These are phyloP conservation scores for Pluvialis apricaria DNA, from an alignment of 2,113 vertebrate species.

Conservation along the genomic window DNA sequence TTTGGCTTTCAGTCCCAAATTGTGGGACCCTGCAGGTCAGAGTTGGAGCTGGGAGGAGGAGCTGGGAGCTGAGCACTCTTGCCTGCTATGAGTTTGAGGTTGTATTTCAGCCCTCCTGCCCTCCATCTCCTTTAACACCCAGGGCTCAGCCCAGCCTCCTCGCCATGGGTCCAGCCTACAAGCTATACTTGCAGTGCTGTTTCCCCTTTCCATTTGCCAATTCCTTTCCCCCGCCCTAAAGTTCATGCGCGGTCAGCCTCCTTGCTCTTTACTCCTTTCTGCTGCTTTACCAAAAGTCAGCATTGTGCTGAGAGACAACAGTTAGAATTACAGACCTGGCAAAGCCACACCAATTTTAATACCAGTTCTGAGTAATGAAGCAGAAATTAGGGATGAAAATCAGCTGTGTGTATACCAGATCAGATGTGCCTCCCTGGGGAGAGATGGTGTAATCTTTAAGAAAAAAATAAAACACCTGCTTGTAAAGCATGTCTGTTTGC, in stretches of 20 bases:
- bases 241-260: neutral
- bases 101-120: neutral
- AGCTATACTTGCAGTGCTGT: neutral
- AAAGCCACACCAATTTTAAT: neutral
- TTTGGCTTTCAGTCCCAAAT: neutral
- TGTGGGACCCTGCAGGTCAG: neutral
- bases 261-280: neutral
- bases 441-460: neutral
- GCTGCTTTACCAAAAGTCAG: neutral
- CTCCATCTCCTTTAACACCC: neutral
- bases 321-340: neutral
- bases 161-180: neutral
- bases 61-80: neutral
- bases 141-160: neutral
- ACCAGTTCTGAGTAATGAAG: neutral
- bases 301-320: no score
- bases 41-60: neutral
- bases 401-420: neutral
- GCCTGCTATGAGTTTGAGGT: neutral
- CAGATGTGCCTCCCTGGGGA: neutral
- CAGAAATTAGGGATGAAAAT: neutral
- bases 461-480: neutral
- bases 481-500: neutral
- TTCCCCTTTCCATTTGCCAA: neutral
- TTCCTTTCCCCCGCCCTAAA: neutral